Percentiles rank a stretch among this genome's conserved stretches.
These are phyloP conservation scores for Orientallactaga sibirica DNA, from an alignment of 2,797 vertebrate species.

Conservation along the genomic window DNA sequence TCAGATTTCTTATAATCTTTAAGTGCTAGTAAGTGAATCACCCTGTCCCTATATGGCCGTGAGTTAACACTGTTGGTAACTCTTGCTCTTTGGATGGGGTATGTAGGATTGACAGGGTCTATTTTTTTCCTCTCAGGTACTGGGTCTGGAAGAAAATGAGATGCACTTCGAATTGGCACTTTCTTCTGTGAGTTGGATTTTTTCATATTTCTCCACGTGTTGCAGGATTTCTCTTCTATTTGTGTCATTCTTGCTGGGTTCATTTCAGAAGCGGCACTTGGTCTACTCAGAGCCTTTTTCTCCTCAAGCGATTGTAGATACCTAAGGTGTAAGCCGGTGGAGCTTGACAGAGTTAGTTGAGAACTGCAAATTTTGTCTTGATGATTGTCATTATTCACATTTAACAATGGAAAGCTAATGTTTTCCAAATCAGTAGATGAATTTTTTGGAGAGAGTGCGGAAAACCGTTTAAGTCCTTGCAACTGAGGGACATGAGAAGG, in stretches of 20 bases:
- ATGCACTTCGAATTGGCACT: conserved; percentile 89
- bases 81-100: conserved; percentile 89
- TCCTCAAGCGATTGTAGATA: neutral
- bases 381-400: neutral
- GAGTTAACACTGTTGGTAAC: conserved; percentile 87
- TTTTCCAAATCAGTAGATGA: neutral
- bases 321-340: neutral
- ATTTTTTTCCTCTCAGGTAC: conserved; percentile 91
- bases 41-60: conserved; percentile 90
- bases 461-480: neutral
- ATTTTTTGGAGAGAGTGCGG: neutral
- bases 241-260: neutral
- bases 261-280: neutral
- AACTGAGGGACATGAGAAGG: neutral
- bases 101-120: conserved; percentile 91
- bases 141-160: conserved; percentile 85
- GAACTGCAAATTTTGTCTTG: neutral
- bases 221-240: neutral
- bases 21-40: conserved; percentile 93
- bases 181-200: conserved; percentile 85
- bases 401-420: neutral
- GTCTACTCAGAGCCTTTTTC: neutral
- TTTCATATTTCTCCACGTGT: neutral
- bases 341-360: neutral
- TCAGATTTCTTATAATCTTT: conserved; percentile 93